A percentile compares a stretch with the other conserved stretches of the same genome.
These are phyloP conservation scores for Pogonomyrmex barbatus DNA, from an alignment of 1,140 invertebrate genomes.

Conservation along the genomic window DNA sequence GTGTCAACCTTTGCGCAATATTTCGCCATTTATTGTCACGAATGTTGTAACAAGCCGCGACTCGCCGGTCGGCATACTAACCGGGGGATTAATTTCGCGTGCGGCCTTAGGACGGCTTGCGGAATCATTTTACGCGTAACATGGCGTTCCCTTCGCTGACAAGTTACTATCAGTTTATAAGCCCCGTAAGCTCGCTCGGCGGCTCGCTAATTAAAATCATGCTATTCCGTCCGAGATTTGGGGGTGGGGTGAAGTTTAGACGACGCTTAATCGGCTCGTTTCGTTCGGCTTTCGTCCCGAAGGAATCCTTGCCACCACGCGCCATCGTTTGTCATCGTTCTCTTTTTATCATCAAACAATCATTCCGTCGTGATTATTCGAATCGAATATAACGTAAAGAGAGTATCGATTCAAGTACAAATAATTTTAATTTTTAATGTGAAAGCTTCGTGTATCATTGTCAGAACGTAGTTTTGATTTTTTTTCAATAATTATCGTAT, in stretches of 20 bases:
- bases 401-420: background rate
- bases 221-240: slow-evolving; percentile 43
- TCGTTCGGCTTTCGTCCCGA: background rate
- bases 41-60: slow-evolving; percentile 70
- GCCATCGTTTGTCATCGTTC: background rate
- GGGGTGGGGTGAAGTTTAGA: background rate
- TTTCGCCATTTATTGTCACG: slow-evolving; percentile 72
- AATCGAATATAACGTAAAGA: too few species aligned
- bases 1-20: slow-evolving; percentile 73
- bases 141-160: slow-evolving; percentile 16
- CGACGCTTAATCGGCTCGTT: slow-evolving; percentile 26
- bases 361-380: background rate
- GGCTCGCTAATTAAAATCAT: slow-evolving; percentile 51
- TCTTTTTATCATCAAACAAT: background rate
- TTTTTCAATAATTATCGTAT: background rate
- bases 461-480: background rate
- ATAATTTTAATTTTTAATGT: background rate
- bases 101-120: slow-evolving; percentile 43
- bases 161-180: slow-evolving; percentile 59
- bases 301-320: background rate
- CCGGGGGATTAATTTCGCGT: slow-evolving; percentile 73
- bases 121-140: slow-evolving; percentile 43
- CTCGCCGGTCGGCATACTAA: slow-evolving; percentile 75
- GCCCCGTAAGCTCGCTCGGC: slow-evolving; percentile 47
- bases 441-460: background rate